Evolutionary conservation across 2,888 invertebrate species (phyloP), one percentile per base, ranked within the genome.

Genomic region (Acrocyrtus sp.): DNA sequence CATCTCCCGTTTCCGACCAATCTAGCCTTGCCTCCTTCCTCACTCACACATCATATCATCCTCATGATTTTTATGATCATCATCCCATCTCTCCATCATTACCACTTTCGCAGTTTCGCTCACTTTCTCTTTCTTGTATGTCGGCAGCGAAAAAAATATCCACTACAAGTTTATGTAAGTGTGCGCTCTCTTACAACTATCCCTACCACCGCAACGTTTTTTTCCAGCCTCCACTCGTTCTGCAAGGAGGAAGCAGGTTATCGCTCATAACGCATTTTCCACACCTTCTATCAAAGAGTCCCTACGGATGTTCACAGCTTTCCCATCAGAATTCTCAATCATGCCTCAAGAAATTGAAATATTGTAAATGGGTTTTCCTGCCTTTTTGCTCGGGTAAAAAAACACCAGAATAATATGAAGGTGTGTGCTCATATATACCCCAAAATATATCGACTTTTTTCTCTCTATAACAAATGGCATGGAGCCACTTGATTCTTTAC

Each of bases 311-410:
- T 62, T 60, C 60, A 60, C 68, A 62, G 58, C 69, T 48, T 62
- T 69, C 69, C 62, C 62, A 69, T 62, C 69, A 69, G 41, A 61
- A 61, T 61, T 69, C 69, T 69, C 69, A 62, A 69, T 69, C 69
- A 69, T 69, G 69, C 69, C 48, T 48, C 56, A 53, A 62, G 62
- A 69, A 69, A 69, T 69, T 69, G 69, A 69, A 69, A 69, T 69
- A 69, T 62, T 69, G 69, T 51, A 69, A 69, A 69, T 69, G 69
- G 69, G 62, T 34, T 69, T 69, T 48, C 22, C 57, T 60, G 53
- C 22, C 67, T 58, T 58, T 24, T 10, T 53, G 39, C 15, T 34
- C 2, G 34, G 12, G 34, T 8, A 12, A 34, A 34, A 34, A 34
- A 34, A 12, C 5, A 12, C 5, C 6, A 34, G 12, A 34, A 12